phyloP scores from a whole-genome alignment of 2,797 vertebrate genomes.

The Trachops cirrhosus region DNA sequence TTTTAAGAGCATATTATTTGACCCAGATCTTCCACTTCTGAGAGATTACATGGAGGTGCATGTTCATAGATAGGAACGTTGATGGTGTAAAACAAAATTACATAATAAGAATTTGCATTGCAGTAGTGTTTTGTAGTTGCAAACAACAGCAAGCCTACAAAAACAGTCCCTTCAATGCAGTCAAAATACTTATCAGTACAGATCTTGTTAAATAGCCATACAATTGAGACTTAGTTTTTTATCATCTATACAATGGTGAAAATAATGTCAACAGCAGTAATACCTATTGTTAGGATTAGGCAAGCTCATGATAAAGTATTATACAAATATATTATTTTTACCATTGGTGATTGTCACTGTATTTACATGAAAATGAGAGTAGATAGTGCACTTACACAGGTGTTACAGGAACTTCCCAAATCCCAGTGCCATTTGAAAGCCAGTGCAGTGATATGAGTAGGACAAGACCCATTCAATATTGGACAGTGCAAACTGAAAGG shows the following conservation, averaged over 20 bases:
- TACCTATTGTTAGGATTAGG: background rate
- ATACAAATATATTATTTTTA: background rate
- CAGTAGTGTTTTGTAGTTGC: background rate
- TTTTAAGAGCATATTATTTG: background rate
- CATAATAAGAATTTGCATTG: background rate
- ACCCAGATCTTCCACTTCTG: background rate
- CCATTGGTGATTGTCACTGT: background rate
- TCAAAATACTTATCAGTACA: background rate
- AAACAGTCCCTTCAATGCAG: background rate
- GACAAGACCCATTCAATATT: background rate
- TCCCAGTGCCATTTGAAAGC: background rate
- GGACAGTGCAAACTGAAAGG: background rate
- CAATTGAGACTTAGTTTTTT: background rate
- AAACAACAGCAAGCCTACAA: background rate
- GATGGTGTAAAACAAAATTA: background rate
- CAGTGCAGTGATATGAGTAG: background rate
- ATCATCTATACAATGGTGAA: conserved; percentile 15
- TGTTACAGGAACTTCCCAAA: background rate
- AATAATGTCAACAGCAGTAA: background rate
- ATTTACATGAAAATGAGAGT: background rate
- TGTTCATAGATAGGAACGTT: background rate
- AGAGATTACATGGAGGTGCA: background rate
- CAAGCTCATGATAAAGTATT: conserved; percentile 8
- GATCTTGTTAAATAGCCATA: background rate
- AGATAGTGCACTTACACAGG: background rate